Evolutionary conservation across 2,113 vertebrate genomes (phyloP), one percentile per base, ranked within the genome.

Genomic region (Lagopus leucura): DNA sequence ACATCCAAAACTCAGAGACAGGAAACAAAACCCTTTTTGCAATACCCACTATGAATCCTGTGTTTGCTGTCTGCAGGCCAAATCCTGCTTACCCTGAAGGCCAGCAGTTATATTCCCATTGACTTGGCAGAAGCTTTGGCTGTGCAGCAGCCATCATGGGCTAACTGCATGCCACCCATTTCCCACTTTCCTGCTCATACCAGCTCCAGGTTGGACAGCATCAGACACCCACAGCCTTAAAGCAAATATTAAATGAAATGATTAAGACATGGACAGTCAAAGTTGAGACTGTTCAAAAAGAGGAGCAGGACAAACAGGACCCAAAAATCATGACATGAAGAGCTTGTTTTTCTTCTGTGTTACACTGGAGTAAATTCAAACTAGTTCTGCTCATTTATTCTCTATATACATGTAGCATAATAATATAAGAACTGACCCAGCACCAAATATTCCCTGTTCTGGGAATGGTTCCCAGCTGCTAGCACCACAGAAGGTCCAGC

Each of bases 391-490:
- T 67, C 64, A 30, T 71, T 87, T 57, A 48, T 50, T 67, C 66
- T 78, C 50, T 18, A 6, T 5, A 21, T 71, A 21, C 42, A 32
- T 5, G 27, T 8, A 72, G 22, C 24, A 24, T 16, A 80, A 63
- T 57, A 75, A 70, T 91, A 67, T 21, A 83, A 45, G 60, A 92
- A 91, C 17, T 81, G 69, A 93, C 52, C 66, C 80, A 81, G 40
- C 77, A 78, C 11, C 4, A 3, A 61, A 45, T 58, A 86, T 83
- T 95, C 85, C 85, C 61, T 63, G n/a, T 78, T 20, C 75, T 28
- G 77, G 88, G 93, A 97, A 91, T 47, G 47, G 72, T 28, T 94
- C 65, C 93, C 92, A 93, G 81, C 88, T 94, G 90, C 54, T 57
- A 3, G 4, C 43, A 81, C 55, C 80, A 84, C 40, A 69, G 90